These are phyloP conservation scores for Chromobotia macracanthus DNA, from an alignment of 2,797 vertebrate species.

Conservation along the genomic window DNA sequence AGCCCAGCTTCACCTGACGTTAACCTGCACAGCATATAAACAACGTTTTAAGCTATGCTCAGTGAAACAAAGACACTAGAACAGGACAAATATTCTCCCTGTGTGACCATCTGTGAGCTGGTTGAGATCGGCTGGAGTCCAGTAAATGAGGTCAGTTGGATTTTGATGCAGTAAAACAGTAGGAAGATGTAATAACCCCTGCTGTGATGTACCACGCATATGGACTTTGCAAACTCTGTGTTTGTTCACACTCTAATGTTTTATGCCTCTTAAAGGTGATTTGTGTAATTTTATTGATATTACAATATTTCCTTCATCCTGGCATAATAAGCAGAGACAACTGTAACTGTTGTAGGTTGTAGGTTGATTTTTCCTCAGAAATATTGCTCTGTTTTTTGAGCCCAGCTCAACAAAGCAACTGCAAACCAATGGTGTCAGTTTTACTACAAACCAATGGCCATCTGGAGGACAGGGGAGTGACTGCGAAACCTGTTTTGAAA, in stretches of 20 bases:
- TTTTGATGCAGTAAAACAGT: constrained; percentile 72
- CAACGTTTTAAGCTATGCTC: constrained; percentile 37
- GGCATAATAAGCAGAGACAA: neutral
- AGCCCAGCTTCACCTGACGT: constrained; percentile 36
- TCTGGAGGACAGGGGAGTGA: no score
- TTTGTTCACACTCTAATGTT: constrained; percentile 32
- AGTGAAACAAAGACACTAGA: constrained; percentile 53
- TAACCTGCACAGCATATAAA: constrained; percentile 38
- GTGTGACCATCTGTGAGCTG: constrained; percentile 55
- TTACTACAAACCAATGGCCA: no score
- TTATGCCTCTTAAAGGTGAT: constrained; percentile 23
- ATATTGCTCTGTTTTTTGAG: neutral
- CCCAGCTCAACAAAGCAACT: neutral
- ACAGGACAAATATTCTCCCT: constrained; percentile 47
- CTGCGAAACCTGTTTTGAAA: no score
- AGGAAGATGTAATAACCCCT: constrained; percentile 58
- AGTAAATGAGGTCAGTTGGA: constrained; percentile 73
- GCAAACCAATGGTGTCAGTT: neutral
- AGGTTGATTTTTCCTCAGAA: neutral
- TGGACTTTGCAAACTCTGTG: constrained; percentile 35
- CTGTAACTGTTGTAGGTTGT: neutral
- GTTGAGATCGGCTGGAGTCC: constrained; percentile 65
- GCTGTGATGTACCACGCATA: constrained; percentile 34
- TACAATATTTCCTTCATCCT: neutral
- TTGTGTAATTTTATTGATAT: constrained; percentile 2